Percentiles rank a stretch among this genome's conserved stretches.
These are phyloP conservation scores for Platyura marginata DNA, from an alignment of 1,140 invertebrate species.

Conservation along the genomic window DNA sequence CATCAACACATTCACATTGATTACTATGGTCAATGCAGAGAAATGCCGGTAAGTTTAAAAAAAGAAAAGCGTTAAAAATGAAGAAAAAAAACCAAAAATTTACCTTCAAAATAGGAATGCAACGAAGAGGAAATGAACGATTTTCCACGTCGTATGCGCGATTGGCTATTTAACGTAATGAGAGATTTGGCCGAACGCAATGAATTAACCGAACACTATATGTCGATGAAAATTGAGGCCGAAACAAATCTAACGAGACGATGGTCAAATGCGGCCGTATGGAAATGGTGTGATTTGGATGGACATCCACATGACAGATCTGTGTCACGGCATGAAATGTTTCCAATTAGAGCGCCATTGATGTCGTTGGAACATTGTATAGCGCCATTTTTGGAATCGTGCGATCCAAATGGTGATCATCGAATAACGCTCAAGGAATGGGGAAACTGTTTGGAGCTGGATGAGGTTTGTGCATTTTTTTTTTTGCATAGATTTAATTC, in stretches of 20 bases:
- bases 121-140: slow-evolving; percentile 68
- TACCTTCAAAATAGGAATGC: slow-evolving; percentile 37
- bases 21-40: slow-evolving; percentile 71
- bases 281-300: slow-evolving; percentile 95
- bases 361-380: slow-evolving; percentile 87
- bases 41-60: slow-evolving; percentile 44
- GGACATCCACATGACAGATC: slow-evolving; percentile 62
- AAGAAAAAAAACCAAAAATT: neutral
- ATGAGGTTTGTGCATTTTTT: slow-evolving; percentile 33
- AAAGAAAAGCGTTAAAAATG: neutral
- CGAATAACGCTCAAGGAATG: slow-evolving; percentile 77
- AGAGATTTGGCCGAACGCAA: slow-evolving; percentile 77
- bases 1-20: slow-evolving; percentile 83
- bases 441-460: slow-evolving; percentile 76
- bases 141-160: slow-evolving; percentile 84
- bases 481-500: neutral
- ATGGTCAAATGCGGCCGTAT: slow-evolving; percentile 83
- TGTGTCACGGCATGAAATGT: slow-evolving; percentile 83
- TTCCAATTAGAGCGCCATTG: slow-evolving; percentile 81
- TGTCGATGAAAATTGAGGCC: slow-evolving; percentile 73
- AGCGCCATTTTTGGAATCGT: slow-evolving; percentile 80
- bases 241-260: slow-evolving; percentile 64
- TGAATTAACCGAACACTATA: slow-evolving; percentile 67
- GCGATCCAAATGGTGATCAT: slow-evolving; percentile 62
- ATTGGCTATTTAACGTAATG: slow-evolving; percentile 95